phyloP scores from a whole-genome alignment of 2,113 vertebrate species.

The Nanger granti region DNA sequence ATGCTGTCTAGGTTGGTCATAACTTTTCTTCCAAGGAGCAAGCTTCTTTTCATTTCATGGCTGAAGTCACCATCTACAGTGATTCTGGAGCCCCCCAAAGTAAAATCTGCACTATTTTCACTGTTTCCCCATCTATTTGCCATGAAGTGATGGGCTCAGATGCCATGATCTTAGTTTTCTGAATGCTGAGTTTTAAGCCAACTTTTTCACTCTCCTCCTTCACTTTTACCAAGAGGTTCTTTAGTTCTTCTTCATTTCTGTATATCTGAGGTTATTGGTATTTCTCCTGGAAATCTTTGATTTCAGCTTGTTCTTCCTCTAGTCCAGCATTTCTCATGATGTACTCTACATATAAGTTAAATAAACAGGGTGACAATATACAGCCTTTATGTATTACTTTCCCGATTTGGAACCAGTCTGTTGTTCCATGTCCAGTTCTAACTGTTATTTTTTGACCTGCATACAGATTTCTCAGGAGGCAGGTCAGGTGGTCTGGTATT shows the following conservation, averaged over 20 bases:
- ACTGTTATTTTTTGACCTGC: not conserved
- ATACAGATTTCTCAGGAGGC: not conserved
- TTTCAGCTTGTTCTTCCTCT: not conserved
- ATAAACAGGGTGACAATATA: not conserved
- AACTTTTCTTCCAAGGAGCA: not conserved
- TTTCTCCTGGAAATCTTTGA: not conserved
- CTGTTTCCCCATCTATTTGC: not conserved
- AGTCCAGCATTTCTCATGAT: not conserved
- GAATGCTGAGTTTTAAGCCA: not conserved
- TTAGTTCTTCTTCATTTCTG: not conserved
- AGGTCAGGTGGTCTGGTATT: not conserved
- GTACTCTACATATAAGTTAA: not conserved
- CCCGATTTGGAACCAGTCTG: not conserved
- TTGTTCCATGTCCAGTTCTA: not conserved
- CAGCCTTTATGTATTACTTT: not conserved
- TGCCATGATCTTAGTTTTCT: not conserved
- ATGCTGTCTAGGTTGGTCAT: not conserved
- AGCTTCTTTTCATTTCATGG: not conserved
- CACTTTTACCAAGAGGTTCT: not conserved
- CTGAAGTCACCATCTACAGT: not conserved
- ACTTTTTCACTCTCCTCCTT: not conserved
- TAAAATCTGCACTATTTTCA: not conserved
- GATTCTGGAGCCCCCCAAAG: not conserved
- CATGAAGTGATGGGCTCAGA: not conserved
- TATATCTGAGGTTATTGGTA: not conserved